These are phyloP conservation scores for Lochmaea crataegi DNA, from an alignment of 2,888 invertebrate genomes.

Conservation along the genomic window DNA sequence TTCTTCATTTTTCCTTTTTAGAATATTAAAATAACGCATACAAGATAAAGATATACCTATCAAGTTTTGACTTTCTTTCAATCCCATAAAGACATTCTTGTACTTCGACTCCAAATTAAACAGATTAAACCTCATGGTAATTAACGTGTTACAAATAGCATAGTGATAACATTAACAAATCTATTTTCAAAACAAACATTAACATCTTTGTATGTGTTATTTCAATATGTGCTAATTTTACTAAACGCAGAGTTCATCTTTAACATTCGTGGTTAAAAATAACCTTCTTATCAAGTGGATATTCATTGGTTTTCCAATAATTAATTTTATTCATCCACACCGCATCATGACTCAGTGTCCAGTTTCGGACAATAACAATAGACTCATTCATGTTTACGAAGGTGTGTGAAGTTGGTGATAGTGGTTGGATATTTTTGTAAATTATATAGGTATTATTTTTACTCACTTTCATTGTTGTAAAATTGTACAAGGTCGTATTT, in stretches of 20 bases:
- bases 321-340: conserved; percentile 35
- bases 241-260: conserved; percentile 43
- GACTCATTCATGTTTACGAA: not conserved
- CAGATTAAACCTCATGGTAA: no score
- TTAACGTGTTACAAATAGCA: no score
- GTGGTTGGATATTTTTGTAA: not conserved
- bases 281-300: conserved; percentile 44
- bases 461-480: not conserved
- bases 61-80: no score
- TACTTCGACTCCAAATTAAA: no score
- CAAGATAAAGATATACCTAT: not conserved
- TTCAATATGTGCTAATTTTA: conserved; percentile 47
- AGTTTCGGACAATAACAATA: conserved; percentile 9
- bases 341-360: conserved; percentile 41
- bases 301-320: conserved; percentile 43
- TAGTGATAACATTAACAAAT: no score
- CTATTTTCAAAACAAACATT: not conserved
- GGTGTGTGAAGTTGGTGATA: conserved; percentile 28
- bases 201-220: not conserved
- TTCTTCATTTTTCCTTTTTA: conserved; percentile 41
- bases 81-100: no score
- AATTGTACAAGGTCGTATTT: not conserved
- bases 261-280: conserved; percentile 44
- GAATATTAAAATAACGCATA: conserved; percentile 34
- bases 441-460: not conserved